Evolutionary conservation across 2,113 vertebrate species (phyloP), one percentile per base, ranked within the genome.

Genomic region (Lates calcarifer): DNA sequence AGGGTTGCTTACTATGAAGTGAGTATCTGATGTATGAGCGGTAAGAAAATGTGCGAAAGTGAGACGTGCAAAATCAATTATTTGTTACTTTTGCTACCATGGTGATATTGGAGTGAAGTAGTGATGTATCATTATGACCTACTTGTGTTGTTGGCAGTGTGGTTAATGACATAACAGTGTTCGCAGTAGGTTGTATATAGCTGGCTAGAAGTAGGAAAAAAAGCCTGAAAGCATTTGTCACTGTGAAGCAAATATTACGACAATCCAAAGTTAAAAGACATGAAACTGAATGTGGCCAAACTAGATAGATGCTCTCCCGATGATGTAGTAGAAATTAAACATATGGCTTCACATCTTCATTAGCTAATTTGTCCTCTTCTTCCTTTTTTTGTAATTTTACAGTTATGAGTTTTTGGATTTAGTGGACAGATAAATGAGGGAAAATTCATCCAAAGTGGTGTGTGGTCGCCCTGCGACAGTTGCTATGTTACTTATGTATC

Each of bases 401-500:
- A 74, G 64, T 90, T 74, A 47, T 83, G 62, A 84, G 81, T 77
- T 86, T 86, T 85, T 58, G 47, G 10, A 72, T 90, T 88, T 74
- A 80, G 72, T 58, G 10, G 53, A 61, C 87, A 91, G 84, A 90
- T 89, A 82, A 92, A 89, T 75, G 67, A 60, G 75, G 67, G n/a
- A 45, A 68, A 39, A 81, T 41, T 49, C 29, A 76, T 75, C 26
- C 58, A 2, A 29, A 83, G 67, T 87, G 78, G 90, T 92, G 93
- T 92, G 87, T 93, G 93, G 94, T 94, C 92, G 79, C 70, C 63
- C 81, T 70, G 84, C 88, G 89, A 90, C 94, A 95, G 93, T 95
- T 95, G 92, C 91, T 87, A 29, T 29, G 89, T 90, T 90, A 90
- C 94, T 94, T 92, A 91, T 87, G 90, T 94, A 93, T 94, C 94